Percentiles rank a stretch among this genome's conserved stretches.
Conservation (phyloP, 2,888 invertebrate genomes). For the Dione juno region DNA sequence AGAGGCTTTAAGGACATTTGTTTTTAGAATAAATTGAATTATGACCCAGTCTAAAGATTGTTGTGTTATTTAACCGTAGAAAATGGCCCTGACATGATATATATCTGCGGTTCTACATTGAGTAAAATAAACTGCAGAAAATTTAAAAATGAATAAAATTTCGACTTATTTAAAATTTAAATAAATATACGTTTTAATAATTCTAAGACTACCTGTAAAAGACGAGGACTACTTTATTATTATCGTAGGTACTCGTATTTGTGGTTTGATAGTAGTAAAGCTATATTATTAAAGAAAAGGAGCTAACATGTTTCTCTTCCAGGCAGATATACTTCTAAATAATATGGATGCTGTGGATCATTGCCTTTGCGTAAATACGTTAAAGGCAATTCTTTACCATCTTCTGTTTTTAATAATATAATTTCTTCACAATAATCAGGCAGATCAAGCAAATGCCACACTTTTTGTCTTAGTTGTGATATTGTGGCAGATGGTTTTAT, state of each 20-base stretch:
- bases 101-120: too few relatives aligned
- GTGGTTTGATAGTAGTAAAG: not conserved
- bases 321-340: conserved; percentile 73
- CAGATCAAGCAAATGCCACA: conserved; percentile 72
- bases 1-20: conserved; percentile 22
- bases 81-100: too few relatives aligned
- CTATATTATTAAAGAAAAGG: not conserved
- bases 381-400: conserved; percentile 63
- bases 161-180: too few relatives aligned
- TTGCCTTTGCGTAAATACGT: conserved; percentile 70
- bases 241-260: too few relatives aligned
- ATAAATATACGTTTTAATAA: too few relatives aligned
- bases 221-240: too few relatives aligned
- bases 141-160: too few relatives aligned
- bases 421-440: conserved; percentile 77
- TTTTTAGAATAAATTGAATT: not conserved
- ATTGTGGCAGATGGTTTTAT: conserved; percentile 68
- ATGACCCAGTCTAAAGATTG: not conserved
- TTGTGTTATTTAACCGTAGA: not conserved
- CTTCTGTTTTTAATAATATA: conserved; percentile 64
- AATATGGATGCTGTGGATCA: conserved; percentile 67
- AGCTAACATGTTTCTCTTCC: conserved; percentile 54
- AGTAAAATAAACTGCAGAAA: too few relatives aligned
- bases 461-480: conserved; percentile 68
- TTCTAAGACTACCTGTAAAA: too few relatives aligned